Evolutionary conservation across 2,113 vertebrate species (phyloP), one percentile per base, ranked within the genome.

Genomic region (Zapornia atra): DNA sequence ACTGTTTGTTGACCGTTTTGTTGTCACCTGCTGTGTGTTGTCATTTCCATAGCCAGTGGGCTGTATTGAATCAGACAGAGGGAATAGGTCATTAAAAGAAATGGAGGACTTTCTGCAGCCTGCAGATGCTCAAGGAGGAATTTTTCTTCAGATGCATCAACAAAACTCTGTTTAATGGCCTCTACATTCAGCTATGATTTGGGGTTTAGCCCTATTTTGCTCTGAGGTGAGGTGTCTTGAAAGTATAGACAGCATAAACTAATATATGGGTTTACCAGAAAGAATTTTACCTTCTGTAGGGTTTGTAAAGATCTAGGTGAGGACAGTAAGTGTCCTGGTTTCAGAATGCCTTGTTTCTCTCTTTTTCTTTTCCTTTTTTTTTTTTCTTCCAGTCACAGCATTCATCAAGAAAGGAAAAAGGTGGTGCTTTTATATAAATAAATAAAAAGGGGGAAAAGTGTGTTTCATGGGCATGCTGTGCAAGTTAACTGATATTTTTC

Each of bases 41-140:
- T 98, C 98, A 98, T 98, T 98, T 98, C 98, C 97, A 96, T 98
- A 98, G 98, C 97, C 97, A 97, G 95, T 97, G 97, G 98, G 97
- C 97, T 98, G 98, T 96, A 98, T 70, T 98, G 98, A 98, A 97
- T 98, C 97, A 94, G 95, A 96, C 96, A 92, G 96, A 98, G 96
- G 96, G 97, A 98, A 97, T 91, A 98, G 98, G 97, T 98, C 98
- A 97, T 98, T 98, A 98, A 97, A 98, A 97, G 97, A 98, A 98
- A 97, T 98, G 86, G 96, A 97, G 82, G 97, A 97, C 96, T 97
- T 95, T 96, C 92, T 97, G 94, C 92, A 97, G 97, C 94, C 96
- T 94, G 63, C 93, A 93, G 96, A 97, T 94, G 66, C 78, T 93
- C 66, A 86, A 93, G 65, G 81, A 94, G 34, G 82, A 90, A 34